Evolutionary conservation across 2,888 invertebrate genomes (phyloP), one percentile per base, ranked within the genome.

Genomic region (Trichopria drosophilae): DNA sequence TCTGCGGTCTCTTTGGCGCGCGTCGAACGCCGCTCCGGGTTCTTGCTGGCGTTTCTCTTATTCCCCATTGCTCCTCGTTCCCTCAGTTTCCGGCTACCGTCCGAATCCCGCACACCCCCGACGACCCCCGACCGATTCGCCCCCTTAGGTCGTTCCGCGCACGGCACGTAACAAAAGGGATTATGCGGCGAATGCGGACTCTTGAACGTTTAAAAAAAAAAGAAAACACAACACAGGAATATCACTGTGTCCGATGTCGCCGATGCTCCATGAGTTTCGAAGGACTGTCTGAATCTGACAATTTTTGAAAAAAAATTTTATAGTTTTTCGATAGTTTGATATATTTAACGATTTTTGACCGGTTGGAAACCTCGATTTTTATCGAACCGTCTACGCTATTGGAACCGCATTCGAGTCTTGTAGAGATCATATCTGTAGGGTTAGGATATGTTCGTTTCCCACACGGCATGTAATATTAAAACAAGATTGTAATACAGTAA

Each of bases 1-100:
- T 72, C 68, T 67, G 72, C 65, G 72, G 72, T 72, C 68, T 62
- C 68, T 70, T 73, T 73, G 71, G 62, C 57, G 56, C 47, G 51
- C 55, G 42, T 54, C 53, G 59, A 42, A 51, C 61, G 60, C 56
- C 35, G 18, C 37, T 13, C n/a, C 6, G 40, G 46, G 62, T 66
- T 64, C 65, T 65, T 63, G 59, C 58, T 48, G 47, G 49, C 52
- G 52, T 57, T 53, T 57, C 55, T 62, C 57, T 53, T 63, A 56
- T 58, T 57, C 56, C 44, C 32, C 34, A 35, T 46, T 23, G 42
- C 39, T 23, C 49, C 44, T 48, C 43, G 35, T 39, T 53, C 44
- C 57, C 55, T 51, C 48, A 43, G 51, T 44, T 50, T 51, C 42
- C 35, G 35, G 28, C 35, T n/a, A 22, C 9, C 23, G 40, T 42